These are phyloP conservation scores for Drosophila guanche DNA, from an alignment of 1,140 invertebrate genomes.

Conservation along the genomic window DNA sequence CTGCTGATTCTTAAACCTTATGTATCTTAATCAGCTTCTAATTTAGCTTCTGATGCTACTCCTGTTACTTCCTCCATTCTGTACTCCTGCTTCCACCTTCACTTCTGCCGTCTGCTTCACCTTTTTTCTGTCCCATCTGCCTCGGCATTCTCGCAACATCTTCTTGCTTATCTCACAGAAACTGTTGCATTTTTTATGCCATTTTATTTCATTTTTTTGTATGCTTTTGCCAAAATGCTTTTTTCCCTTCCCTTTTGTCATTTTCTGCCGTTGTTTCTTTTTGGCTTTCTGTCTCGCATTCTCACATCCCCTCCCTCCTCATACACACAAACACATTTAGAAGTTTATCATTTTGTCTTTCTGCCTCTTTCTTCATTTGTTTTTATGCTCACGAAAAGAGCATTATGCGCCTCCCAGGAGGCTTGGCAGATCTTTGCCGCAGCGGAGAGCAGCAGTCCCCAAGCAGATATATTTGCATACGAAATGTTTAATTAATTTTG, in stretches of 20 bases:
- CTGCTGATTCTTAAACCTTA: too few species aligned
- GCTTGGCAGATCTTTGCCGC: constrained; percentile 2
- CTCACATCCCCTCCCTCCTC: constrained; percentile 12
- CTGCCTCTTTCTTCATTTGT: constrained; percentile 11
- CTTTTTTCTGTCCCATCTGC: background rate
- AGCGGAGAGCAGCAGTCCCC: background rate
- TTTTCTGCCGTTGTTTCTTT: constrained; percentile 24
- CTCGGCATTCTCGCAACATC: background rate
- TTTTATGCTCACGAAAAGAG: constrained; percentile 9
- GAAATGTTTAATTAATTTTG: background rate
- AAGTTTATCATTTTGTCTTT: constrained; percentile 71
- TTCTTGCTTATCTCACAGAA: constrained; percentile 61
- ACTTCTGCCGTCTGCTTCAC: background rate
- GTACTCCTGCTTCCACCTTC: constrained; percentile 22
- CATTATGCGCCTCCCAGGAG: constrained; percentile 5
- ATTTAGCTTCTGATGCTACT: background rate
- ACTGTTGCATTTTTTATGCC: constrained; percentile 78
- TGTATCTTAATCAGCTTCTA: too few species aligned
- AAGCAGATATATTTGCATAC: too few species aligned
- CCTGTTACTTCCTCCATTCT: constrained; percentile 26
- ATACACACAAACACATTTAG: constrained; percentile 21
- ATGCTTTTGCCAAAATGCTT: constrained; percentile 56
- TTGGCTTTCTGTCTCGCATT: constrained; percentile 14
- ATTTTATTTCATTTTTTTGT: constrained; percentile 73
- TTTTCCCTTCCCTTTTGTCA: constrained; percentile 28